Conservation (phyloP, 2,113 vertebrate species). For the Isurus oxyrinchus region DNA sequence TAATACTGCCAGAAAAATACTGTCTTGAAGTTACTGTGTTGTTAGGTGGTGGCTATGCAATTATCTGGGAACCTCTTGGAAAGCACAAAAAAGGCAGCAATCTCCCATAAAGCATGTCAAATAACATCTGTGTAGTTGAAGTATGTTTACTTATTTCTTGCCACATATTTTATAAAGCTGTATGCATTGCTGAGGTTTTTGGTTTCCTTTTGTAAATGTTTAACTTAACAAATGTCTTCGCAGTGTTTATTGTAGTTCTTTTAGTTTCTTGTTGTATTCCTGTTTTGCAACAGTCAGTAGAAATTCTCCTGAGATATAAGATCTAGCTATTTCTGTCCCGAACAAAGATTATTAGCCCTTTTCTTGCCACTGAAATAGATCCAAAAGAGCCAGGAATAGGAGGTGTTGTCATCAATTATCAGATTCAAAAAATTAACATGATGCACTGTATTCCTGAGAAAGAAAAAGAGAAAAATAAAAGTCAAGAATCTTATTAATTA, state of each 20-base stretch:
- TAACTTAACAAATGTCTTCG: background rate
- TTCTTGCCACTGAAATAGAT: background rate
- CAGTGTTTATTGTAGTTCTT: background rate
- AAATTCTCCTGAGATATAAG: conserved; percentile 34
- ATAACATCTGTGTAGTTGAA: conserved; percentile 21
- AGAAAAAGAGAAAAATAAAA: background rate
- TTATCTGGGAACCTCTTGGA: background rate
- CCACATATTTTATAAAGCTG: conserved; percentile 33
- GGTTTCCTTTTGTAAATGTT: background rate
- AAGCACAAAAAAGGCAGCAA: background rate
- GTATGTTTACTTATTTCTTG: conserved; percentile 8
- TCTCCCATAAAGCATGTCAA: conserved; percentile 24
- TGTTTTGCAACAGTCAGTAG: conserved; percentile 10
- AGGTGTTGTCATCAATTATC: conserved; percentile 1
- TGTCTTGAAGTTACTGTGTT: background rate
- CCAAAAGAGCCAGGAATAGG: background rate
- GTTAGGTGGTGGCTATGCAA: background rate
- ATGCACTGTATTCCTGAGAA: conserved; percentile 6
- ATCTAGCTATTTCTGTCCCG: background rate
- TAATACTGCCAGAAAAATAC: background rate
- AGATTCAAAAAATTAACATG: background rate
- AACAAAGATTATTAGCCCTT: conserved; percentile 15
- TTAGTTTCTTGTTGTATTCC: background rate
- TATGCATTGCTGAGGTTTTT: conserved; percentile 17
- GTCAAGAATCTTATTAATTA: background rate